These are phyloP conservation scores for Phalangium opilio DNA, from an alignment of 2,888 invertebrate genomes.

Conservation along the genomic window DNA sequence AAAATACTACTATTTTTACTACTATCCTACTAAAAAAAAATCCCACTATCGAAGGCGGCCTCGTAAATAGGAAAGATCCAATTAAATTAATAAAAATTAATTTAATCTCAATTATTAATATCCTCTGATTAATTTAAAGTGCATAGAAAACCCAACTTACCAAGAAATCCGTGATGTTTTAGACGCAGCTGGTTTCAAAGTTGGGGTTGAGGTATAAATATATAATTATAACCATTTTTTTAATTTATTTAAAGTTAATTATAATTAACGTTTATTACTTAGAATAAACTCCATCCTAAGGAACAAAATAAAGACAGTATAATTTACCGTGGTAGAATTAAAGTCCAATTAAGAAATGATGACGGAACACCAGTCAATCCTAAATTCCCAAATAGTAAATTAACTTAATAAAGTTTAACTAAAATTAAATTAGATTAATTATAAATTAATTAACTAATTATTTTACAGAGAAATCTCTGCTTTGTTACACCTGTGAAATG, in stretches of 20 bases:
- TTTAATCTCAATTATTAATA: too few relatives aligned
- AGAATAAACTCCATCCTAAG: slow-evolving; percentile 71
- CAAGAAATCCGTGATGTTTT: slow-evolving; percentile 89
- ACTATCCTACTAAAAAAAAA: too few relatives aligned
- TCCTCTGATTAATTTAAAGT: slow-evolving; percentile 34
- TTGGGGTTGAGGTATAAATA: slow-evolving; percentile 70
- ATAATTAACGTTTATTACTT: slow-evolving; percentile 2
- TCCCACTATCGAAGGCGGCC: too few relatives aligned
- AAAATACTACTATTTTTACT: too few relatives aligned
- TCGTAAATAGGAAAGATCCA: too few relatives aligned
- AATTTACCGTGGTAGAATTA: slow-evolving; percentile 61
- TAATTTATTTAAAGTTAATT: too few relatives aligned
- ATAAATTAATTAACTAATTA: too few relatives aligned
- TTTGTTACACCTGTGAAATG: slow-evolving; percentile 59
- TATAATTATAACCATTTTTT: too few relatives aligned
- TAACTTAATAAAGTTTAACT: too few relatives aligned
- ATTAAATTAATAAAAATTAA: too few relatives aligned
- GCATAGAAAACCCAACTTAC: slow-evolving; percentile 88
- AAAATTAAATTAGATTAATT: too few relatives aligned
- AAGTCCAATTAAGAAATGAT: slow-evolving; percentile 81
- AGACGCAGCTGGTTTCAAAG: slow-evolving; percentile 59
- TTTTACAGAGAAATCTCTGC: slow-evolving; percentile 37
- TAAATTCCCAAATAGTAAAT: slow-evolving; percentile 49
- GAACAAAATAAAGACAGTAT: slow-evolving; percentile 79
- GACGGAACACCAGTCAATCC: slow-evolving; percentile 59